Conservation (phyloP, 2,113 vertebrate species). For the Caranx melampygus region DNA sequence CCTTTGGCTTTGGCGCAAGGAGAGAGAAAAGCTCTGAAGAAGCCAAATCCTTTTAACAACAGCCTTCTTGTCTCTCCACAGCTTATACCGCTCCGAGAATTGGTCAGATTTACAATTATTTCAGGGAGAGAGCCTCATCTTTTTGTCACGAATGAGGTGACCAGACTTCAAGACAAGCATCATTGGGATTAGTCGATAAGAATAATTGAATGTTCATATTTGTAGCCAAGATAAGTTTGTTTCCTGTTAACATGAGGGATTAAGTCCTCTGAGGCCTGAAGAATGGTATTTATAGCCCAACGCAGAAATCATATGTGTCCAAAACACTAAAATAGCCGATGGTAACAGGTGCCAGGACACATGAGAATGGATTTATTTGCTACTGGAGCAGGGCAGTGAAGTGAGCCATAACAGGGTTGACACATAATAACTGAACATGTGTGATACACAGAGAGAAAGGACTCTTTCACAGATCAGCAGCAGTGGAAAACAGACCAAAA, state of each 20-base stretch:
- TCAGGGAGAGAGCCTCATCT: slow-evolving; percentile 7
- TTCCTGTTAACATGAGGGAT: slow-evolving; percentile 5
- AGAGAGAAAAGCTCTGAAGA: slow-evolving; percentile 26
- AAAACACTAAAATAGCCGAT: slow-evolving; percentile 45
- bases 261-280: not conserved
- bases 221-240: not conserved
- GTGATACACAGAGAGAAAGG: slow-evolving; percentile 26
- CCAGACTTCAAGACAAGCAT: slow-evolving; percentile 3
- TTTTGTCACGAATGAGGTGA: slow-evolving; percentile 4
- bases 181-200: not conserved
- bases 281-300: slow-evolving; percentile 40
- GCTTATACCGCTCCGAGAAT: slow-evolving; percentile 16
- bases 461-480: slow-evolving; percentile 47
- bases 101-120: slow-evolving; percentile 33
- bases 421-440: slow-evolving; percentile 31
- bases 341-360: slow-evolving; percentile 59
- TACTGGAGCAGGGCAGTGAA: slow-evolving; percentile 16
- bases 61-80: slow-evolving; percentile 44
- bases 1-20: slow-evolving; percentile 4
- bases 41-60: slow-evolving; percentile 61
- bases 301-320: slow-evolving; percentile 24
- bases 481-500: slow-evolving; percentile 32
- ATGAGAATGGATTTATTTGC: slow-evolving; percentile 47
- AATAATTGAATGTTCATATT: not conserved
- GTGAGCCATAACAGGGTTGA: not conserved